A percentile compares a stretch with the other conserved stretches of the same genome.
These are phyloP conservation scores for Balaenoptera acutorostrata DNA, from an alignment of 2,113 vertebrate species.

Conservation along the genomic window DNA sequence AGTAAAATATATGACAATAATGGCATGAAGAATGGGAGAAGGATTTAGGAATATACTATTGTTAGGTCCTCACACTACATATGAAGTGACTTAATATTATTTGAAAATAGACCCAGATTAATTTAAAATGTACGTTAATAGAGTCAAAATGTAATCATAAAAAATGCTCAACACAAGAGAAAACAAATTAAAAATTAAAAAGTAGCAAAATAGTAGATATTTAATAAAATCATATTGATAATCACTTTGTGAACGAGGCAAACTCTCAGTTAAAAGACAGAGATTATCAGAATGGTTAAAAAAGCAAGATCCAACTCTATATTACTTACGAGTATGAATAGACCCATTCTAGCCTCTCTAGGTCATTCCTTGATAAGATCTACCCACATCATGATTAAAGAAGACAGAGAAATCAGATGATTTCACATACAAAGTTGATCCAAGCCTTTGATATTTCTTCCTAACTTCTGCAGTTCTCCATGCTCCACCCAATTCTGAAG, in stretches of 20 bases:
- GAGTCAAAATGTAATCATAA: neutral
- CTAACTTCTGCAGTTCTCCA: slow-evolving; percentile 41
- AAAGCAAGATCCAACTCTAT: neutral
- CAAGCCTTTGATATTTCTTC: slow-evolving; percentile 58
- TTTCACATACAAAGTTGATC: neutral
- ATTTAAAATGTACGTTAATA: neutral
- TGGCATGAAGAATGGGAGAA: neutral
- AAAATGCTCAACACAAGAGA: neutral
- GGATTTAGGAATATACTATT: neutral
- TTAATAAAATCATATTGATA: neutral
- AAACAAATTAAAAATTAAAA: neutral
- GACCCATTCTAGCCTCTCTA: neutral
- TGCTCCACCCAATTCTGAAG: slow-evolving; percentile 62
- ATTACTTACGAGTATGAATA: neutral
- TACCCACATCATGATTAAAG: neutral
- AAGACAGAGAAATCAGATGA: neutral
- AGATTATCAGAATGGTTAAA: neutral
- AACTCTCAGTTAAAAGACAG: neutral
- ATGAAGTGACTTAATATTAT: neutral
- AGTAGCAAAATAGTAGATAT: neutral
- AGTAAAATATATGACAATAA: neutral
- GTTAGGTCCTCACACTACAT: neutral
- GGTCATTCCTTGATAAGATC: neutral
- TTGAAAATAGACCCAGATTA: neutral
- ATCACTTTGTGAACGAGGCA: neutral